These are phyloP conservation scores for Meganola albula DNA, from an alignment of 2,888 invertebrate genomes.

Conservation along the genomic window DNA sequence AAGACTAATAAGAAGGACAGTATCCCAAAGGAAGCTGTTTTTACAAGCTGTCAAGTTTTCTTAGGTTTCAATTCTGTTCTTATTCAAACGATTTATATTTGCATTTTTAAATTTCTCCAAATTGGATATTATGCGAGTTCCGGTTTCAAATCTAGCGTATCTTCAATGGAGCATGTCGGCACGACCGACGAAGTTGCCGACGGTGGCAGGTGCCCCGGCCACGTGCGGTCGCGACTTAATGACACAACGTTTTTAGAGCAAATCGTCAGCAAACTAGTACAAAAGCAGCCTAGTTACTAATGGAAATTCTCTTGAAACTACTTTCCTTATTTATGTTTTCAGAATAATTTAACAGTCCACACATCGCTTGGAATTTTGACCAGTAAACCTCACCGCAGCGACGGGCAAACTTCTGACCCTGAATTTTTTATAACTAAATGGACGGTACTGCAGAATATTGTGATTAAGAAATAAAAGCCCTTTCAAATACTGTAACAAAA, in stretches of 20 bases:
- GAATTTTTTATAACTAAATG: constrained; percentile 29
- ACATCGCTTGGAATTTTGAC: constrained; percentile 26
- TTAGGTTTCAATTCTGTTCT: too few species aligned
- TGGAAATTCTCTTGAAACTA: constrained; percentile 25
- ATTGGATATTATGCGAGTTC: too few species aligned
- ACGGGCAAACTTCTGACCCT: constrained; percentile 18
- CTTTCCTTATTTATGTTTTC: constrained; percentile 26
- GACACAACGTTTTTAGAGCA: constrained; percentile 40
- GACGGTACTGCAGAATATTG: constrained; percentile 23
- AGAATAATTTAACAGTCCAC: constrained; percentile 25
- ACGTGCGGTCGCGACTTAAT: constrained; percentile 48
- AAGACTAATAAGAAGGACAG: too few species aligned
- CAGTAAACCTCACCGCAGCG: constrained; percentile 22
- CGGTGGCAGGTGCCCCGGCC: constrained; percentile 54
- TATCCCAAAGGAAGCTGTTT: too few species aligned
- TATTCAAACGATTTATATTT: too few species aligned
- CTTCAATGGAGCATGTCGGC: constrained; percentile 44
- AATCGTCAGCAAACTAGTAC: constrained; percentile 30
- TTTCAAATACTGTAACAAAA: constrained; percentile 16
- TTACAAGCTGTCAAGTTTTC: too few species aligned
- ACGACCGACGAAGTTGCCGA: too few species aligned
- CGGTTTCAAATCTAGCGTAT: too few species aligned
- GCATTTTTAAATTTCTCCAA: too few species aligned
- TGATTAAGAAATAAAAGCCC: constrained; percentile 25
- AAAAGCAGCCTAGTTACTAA: constrained; percentile 32